phyloP scores from a whole-genome alignment of 2,888 invertebrate species.

The Lasioglossum lativentre region DNA sequence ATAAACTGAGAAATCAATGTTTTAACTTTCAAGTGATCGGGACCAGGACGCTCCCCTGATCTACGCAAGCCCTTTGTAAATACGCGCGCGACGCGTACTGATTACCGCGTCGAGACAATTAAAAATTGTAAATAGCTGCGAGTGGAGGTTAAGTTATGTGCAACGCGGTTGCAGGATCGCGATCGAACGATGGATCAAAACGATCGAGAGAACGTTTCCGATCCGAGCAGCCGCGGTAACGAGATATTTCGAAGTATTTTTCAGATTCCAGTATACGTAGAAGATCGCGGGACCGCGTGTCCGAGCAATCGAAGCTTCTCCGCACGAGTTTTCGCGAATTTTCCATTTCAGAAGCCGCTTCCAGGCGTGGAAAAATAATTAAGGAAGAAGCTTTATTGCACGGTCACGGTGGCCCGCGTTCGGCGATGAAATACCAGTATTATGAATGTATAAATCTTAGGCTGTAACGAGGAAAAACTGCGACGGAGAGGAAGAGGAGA shows the following conservation, averaged over 20 bases:
- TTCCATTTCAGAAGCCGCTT: not conserved
- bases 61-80: not conserved
- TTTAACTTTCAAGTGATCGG: not conserved
- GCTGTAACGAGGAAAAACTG: conserved; percentile 50
- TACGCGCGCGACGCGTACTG: not conserved
- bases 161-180: conserved; percentile 20
- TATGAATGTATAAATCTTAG: conserved; percentile 83
- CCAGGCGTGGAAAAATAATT: not conserved
- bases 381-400: conserved; percentile 51
- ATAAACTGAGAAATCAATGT: not conserved
- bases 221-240: conserved; percentile 70
- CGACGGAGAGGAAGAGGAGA: not conserved
- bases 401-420: conserved; percentile 69
- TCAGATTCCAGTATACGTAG: conserved; percentile 78
- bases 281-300: conserved; percentile 40
- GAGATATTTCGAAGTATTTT: conserved; percentile 78
- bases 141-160: conserved; percentile 16
- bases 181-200: not conserved
- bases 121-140: conserved; percentile 60
- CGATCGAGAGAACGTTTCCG: conserved; percentile 59
- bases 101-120: conserved; percentile 1
- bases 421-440: conserved; percentile 83
- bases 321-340: not conserved
- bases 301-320: conserved; percentile 16
- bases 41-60: not conserved